phyloP scores from a whole-genome alignment of 2,113 vertebrate genomes.

The Thryonomys swinderianus region DNA sequence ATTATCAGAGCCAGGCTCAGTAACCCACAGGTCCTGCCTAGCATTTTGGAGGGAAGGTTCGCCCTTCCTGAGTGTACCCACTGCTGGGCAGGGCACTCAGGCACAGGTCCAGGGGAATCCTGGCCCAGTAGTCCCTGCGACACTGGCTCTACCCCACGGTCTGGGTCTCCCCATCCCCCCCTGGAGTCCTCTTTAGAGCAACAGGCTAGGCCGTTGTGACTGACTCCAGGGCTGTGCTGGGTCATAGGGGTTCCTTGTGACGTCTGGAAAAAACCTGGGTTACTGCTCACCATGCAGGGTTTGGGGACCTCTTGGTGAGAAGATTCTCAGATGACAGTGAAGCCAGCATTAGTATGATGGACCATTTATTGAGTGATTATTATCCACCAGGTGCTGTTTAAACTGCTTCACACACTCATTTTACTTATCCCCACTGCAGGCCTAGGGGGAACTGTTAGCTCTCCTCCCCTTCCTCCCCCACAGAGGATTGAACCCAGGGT shows the following conservation, averaged over 20 bases:
- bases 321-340: rapidly evolving
- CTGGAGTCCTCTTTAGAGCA: background rate
- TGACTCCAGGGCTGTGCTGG: background rate
- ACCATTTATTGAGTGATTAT: background rate
- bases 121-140: background rate
- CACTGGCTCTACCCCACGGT: background rate
- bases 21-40: background rate
- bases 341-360: rapidly evolving
- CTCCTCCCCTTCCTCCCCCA: background rate
- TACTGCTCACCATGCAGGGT: background rate
- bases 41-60: background rate
- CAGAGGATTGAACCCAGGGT: background rate
- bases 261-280: background rate
- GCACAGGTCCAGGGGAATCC: rapidly evolving
- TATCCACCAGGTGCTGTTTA: rapidly evolving
- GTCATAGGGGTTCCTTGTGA: background rate
- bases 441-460: background rate
- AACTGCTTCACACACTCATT: rapidly evolving
- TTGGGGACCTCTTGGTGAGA: background rate
- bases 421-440: rapidly evolving
- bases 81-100: background rate
- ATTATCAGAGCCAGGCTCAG: background rate
- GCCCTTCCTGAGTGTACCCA: background rate
- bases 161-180: rapidly evolving
- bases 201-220: background rate